Evolutionary conservation across 2,797 vertebrate species (phyloP), one percentile per base, ranked within the genome.

Genomic region (Thalassophryne amazonica): DNA sequence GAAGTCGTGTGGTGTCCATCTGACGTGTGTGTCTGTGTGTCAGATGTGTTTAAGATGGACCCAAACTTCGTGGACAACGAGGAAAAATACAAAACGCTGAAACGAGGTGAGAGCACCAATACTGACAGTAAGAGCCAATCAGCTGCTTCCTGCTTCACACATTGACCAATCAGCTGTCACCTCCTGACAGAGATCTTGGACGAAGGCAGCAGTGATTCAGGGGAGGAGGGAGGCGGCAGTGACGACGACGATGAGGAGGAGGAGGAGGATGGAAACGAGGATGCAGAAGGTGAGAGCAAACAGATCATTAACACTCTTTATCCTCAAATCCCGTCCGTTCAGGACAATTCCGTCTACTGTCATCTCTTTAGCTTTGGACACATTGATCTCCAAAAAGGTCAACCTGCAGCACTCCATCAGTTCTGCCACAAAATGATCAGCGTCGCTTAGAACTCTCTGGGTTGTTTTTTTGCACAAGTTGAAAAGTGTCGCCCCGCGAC

Each of bases 41-140:
- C 83, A 99, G 96, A 99, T 85, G 96, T 97, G 53, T 99, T 99
- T 86, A 98, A 98, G 89, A 67, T 98, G 95, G 97, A 99, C 86
- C 93, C 96, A 0, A 90, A 96, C 81, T 99, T 98, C 60, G 81
- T 92, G 84, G 94, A 96, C 60, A 99, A 98, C 5, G 97, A 98
- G 73, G 96, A 98, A 75, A 98, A 98, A 70, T 99, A 98, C 79
- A 98, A 94, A 83, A 77, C 79, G 6, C 91, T 99, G 63, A 98
- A 96, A 81, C 94, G 86, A 84, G 96, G 96, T 99, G 75, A 68
- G 90, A 31, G 2, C 9, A 12, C 4, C 34, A 17, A 7, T 16
- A 0, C 6, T 0, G 6, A 7, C 13, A 7, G 11, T 39, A n/a
- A n/a, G n/a, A n/a, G n/a, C 37, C 34, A 49, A 28, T 56, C 16